Conservation (phyloP, 1,140 invertebrate species). For the Pollicipes pollicipes region DNA sequence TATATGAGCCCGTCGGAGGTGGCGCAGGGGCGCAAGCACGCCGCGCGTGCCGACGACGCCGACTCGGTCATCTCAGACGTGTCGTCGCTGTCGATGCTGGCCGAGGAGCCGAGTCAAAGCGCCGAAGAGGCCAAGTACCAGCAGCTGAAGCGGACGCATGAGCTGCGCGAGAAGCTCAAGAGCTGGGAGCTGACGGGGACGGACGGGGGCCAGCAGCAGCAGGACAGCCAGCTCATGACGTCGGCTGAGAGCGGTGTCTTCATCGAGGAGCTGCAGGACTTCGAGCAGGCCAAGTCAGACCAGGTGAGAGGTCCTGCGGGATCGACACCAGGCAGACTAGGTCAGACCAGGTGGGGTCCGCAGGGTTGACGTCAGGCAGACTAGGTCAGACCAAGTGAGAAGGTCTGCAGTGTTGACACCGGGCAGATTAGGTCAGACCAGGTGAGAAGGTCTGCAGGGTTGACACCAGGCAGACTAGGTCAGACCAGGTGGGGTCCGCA, state of each 20-base stretch:
- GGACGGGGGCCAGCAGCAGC: not conserved
- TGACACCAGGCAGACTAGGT: too few species aligned
- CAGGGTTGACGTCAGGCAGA: too few species aligned
- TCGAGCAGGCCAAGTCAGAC: not conserved
- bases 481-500: too few species aligned
- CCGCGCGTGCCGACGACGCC: not conserved
- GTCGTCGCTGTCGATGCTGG: not conserved
- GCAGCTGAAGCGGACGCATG: not conserved
- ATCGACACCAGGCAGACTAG: too few species aligned
- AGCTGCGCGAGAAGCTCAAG: not conserved
- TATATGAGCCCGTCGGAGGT: not conserved
- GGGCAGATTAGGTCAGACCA: too few species aligned
- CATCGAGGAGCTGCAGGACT: slow-evolving; percentile 2
- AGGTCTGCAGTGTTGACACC: too few species aligned
- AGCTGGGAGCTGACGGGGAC: not conserved
- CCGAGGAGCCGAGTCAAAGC: not conserved
- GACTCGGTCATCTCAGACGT: not conserved
- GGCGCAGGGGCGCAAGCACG: slow-evolving; percentile 3
- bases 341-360: too few species aligned
- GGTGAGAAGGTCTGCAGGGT: too few species aligned
- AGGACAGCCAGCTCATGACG: not conserved
- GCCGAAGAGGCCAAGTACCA: not conserved
- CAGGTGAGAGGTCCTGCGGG: not conserved
- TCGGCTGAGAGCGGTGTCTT: not conserved
- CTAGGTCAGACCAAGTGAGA: too few species aligned